These are phyloP conservation scores for Escarpia spicata DNA, from an alignment of 2,888 invertebrate species.

Conservation along the genomic window DNA sequence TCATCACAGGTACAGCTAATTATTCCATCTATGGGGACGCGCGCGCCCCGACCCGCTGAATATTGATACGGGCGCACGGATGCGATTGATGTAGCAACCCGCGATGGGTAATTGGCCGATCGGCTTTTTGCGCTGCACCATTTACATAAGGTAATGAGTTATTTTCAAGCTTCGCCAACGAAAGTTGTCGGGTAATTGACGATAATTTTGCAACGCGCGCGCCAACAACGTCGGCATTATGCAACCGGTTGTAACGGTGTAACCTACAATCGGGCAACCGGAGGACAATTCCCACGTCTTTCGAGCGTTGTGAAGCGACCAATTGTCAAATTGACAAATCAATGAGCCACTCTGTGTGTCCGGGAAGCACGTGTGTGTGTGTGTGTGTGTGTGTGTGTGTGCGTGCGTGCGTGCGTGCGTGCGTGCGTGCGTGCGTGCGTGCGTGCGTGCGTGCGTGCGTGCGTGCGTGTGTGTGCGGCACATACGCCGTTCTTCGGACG, in stretches of 20 bases:
- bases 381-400: too few species aligned
- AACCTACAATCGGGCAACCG: neutral
- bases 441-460: too few species aligned
- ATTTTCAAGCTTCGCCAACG: neutral
- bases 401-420: too few species aligned
- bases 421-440: too few species aligned
- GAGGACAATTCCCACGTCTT: neutral
- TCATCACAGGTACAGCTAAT: slow-evolving; percentile 8
- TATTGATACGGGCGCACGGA: neutral
- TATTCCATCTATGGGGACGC: neutral
- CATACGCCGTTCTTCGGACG: neutral
- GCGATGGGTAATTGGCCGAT: neutral
- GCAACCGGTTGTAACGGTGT: neutral
- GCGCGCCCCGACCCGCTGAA: neutral
- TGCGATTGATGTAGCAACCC: slow-evolving; percentile 9
- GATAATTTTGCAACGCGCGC: neutral
- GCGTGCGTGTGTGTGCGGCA: too few species aligned
- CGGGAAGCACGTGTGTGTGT: neutral
- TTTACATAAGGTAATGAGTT: slow-evolving; percentile 5
- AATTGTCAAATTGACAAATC: neutral
- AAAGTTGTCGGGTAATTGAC: slow-evolving; percentile 16
- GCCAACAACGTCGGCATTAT: neutral
- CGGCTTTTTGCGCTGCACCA: neutral
- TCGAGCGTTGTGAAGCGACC: neutral
- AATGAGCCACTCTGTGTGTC: neutral